Evolutionary conservation across 2,797 vertebrate species (phyloP).

Genomic region (Sebastes hubbsi): DNA sequence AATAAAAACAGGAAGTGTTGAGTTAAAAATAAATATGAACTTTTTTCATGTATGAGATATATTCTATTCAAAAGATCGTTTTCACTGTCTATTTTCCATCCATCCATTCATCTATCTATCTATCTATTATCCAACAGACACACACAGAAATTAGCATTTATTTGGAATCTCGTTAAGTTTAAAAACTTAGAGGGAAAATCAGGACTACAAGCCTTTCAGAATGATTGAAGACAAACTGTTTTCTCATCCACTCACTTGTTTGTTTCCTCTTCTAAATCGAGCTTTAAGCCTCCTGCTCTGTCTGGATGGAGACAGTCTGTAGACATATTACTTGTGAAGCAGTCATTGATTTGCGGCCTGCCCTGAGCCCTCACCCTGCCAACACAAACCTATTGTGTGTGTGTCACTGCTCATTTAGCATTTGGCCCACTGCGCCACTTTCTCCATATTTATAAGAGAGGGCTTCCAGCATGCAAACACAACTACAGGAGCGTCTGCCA

Average conservation of each 20-base stretch:
- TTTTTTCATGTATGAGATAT: too few relatives aligned
- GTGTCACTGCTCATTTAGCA: conserved; percentile 30
- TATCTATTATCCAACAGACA: too few relatives aligned
- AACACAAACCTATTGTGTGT: conserved; percentile 2
- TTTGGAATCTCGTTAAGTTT: neutral
- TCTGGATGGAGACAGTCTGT: neutral
- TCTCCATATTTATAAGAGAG: conserved; percentile 51
- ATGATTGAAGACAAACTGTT: neutral
- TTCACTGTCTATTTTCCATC: too few relatives aligned
- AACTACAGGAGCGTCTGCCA: conserved; percentile 13
- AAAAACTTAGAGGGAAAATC: neutral
- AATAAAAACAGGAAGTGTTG: too few relatives aligned
- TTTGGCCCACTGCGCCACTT: neutral
- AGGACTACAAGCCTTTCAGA: neutral
- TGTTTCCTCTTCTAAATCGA: neutral
- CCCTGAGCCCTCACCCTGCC: conserved; percentile 6
- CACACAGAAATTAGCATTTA: neutral
- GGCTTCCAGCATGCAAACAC: conserved; percentile 14
- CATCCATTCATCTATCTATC: too few relatives aligned
- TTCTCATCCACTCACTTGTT: neutral
- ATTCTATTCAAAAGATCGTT: too few relatives aligned
- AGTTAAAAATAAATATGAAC: too few relatives aligned
- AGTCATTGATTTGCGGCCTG: neutral
- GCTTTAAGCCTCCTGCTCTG: neutral
- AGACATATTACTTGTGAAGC: neutral